Percentiles rank a stretch among this genome's conserved stretches.
phyloP scores from a whole-genome alignment of 2,113 vertebrate genomes.

The Laticauda colubrina region DNA sequence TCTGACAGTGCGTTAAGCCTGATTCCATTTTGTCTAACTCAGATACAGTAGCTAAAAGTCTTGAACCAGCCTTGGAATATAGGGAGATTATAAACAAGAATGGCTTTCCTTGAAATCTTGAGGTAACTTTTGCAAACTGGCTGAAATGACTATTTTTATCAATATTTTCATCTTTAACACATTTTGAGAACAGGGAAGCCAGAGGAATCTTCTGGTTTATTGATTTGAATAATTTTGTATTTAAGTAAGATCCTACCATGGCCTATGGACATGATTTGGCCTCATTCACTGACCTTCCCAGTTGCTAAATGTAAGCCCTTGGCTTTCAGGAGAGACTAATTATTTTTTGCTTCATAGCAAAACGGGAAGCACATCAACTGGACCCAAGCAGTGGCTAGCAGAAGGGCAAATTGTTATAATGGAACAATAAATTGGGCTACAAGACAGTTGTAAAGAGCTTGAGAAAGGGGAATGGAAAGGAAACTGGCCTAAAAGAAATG shows the following conservation, averaged over 20 bases:
- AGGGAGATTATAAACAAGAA: background rate
- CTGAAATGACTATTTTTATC: background rate
- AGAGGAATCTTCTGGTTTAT: background rate
- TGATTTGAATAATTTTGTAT: background rate
- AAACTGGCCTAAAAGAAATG: background rate
- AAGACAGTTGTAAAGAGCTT: background rate
- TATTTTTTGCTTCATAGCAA: background rate
- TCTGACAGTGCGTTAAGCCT: background rate
- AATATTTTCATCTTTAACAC: background rate
- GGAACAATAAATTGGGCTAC: background rate
- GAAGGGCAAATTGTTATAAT: background rate
- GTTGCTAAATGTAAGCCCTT: background rate
- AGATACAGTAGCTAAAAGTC: background rate
- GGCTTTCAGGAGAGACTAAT: background rate
- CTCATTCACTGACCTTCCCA: background rate
- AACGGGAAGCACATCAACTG: background rate
- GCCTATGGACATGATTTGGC: background rate
- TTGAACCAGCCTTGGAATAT: background rate
- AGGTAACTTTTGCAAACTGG: background rate
- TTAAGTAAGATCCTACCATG: background rate
- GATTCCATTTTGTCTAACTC: background rate
- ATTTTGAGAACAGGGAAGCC: background rate
- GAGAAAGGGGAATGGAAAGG: background rate
- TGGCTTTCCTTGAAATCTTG: background rate
- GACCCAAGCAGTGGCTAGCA: background rate